Conservation (phyloP, 1,140 invertebrate genomes). For the Varroa destructor region DNA sequence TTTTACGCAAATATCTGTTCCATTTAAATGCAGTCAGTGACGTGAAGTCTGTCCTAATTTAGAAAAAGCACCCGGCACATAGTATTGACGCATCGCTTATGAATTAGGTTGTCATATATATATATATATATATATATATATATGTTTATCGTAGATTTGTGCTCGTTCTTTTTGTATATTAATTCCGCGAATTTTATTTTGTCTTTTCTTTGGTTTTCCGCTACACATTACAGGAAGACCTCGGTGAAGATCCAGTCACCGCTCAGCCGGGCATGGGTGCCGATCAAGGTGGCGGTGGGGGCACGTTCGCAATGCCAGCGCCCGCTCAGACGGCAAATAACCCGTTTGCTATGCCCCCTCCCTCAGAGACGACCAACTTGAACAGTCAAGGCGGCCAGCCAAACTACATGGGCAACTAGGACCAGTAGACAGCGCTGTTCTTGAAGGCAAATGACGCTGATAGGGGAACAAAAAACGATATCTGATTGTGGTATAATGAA, state of each 20-base stretch:
- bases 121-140: too few relatives aligned
- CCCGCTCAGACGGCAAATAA: constrained; percentile 20
- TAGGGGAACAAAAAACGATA: neutral
- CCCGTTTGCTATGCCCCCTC: constrained; percentile 24
- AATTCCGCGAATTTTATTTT: neutral
- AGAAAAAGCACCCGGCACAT: too few relatives aligned
- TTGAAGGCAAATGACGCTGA: constrained; percentile 11
- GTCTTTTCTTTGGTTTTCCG: neutral
- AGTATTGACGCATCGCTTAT: too few relatives aligned
- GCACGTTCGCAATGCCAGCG: too few relatives aligned
- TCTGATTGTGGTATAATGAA: neutral
- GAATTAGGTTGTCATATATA: too few relatives aligned
- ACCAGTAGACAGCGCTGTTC: neutral
- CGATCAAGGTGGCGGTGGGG: neutral
- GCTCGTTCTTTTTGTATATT: neutral
- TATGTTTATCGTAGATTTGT: too few relatives aligned
- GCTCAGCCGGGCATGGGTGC: constrained; percentile 17
- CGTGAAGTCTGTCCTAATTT: too few relatives aligned
- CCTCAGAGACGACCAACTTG: constrained; percentile 21
- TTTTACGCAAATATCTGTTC: too few relatives aligned
- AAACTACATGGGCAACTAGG: constrained; percentile 27
- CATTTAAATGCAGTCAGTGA: too few relatives aligned
- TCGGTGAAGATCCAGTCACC: constrained; percentile 14
- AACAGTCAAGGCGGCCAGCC: constrained; percentile 26
- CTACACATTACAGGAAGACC: neutral